A percentile compares a stretch with the other conserved stretches of the same genome.
Conservation (phyloP, 2,797 vertebrate genomes). For the Vireo griseus region DNA sequence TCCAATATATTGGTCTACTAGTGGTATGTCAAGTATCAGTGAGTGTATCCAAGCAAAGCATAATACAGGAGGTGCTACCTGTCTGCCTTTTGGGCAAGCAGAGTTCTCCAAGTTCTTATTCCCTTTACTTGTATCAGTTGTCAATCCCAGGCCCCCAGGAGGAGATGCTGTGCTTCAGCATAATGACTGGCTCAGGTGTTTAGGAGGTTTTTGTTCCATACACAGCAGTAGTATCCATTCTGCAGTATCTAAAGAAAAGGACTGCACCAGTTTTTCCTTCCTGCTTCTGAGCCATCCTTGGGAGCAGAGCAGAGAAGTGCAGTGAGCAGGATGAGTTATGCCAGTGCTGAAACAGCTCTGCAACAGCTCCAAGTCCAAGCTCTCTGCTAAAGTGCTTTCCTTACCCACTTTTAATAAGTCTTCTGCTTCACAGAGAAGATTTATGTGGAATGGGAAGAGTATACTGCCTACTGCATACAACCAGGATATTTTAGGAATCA, state of each 20-base stretch:
- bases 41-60: neutral
- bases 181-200: neutral
- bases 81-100: neutral
- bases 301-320: neutral
- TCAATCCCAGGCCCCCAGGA: neutral
- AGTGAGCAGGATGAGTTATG: neutral
- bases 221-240: fast-evolving
- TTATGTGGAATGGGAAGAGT: neutral
- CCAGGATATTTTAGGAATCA: neutral
- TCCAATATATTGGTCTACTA: neutral
- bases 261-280: neutral
- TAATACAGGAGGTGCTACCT: neutral
- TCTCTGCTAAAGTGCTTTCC: neutral
- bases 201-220: neutral
- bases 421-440: neutral
- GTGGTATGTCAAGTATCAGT: neutral
- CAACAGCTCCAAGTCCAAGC: neutral
- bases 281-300: neutral
- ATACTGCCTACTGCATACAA: neutral
- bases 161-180: neutral
- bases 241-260: neutral
- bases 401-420: neutral
- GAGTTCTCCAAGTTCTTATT: neutral
- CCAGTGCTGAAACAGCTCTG: neutral
- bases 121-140: fast-evolving